Percentiles rank a stretch among this genome's conserved stretches.
Conservation (phyloP, 1,140 invertebrate genomes). For the Pantala flavescens region DNA sequence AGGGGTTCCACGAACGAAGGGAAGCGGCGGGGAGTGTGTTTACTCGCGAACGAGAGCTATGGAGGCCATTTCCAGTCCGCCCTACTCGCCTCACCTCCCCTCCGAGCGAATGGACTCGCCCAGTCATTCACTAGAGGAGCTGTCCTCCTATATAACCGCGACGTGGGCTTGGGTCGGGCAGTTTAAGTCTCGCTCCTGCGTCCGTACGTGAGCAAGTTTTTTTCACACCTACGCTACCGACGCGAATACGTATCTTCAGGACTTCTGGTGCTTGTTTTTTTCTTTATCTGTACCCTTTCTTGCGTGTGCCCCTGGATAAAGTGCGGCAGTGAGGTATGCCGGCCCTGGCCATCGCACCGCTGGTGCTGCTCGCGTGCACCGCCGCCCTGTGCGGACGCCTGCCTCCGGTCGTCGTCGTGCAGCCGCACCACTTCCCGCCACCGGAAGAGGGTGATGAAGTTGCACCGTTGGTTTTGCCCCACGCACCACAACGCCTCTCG, state of each 20-base stretch:
- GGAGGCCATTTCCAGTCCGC: not conserved
- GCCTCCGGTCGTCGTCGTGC: conserved; percentile 30
- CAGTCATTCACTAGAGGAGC: conserved; percentile 7
- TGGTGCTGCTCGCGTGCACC: conserved; percentile 25
- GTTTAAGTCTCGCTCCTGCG: not conserved
- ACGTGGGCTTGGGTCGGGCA: not conserved
- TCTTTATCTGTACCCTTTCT: too few relatives aligned
- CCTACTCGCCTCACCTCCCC: not conserved
- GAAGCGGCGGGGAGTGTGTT: too few relatives aligned
- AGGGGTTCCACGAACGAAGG: too few relatives aligned
- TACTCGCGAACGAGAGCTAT: not conserved
- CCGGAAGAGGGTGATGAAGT: conserved; percentile 6
- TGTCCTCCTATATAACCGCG: not conserved
- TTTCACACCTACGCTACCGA: not conserved
- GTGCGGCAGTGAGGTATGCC: not conserved
- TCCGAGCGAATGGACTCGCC: not conserved
- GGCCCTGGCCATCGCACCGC: not conserved
- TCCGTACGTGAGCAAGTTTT: not conserved
- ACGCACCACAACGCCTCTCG: not conserved
- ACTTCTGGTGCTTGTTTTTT: too few relatives aligned
- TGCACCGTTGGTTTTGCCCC: not conserved
- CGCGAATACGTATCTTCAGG: not conserved
- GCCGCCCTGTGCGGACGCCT: conserved; percentile 23
- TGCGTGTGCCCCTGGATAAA: too few relatives aligned
- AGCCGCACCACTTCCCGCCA: conserved; percentile 26